Evolutionary conservation across 2,797 vertebrate genomes (phyloP).

Genomic region (Scomberomorus guttatus): DNA sequence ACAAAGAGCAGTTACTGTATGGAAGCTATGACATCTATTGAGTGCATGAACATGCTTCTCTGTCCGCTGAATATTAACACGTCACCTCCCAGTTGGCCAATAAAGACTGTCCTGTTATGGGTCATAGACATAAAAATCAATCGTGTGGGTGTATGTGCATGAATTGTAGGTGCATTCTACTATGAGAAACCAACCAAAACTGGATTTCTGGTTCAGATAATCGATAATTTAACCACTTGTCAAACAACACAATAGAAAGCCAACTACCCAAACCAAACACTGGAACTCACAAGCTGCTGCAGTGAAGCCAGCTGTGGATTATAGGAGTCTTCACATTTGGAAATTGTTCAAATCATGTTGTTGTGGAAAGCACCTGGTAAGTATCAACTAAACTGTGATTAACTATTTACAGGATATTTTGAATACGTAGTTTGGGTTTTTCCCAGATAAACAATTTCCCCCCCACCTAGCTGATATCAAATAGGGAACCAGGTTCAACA

Average conservation of each 20-base stretch:
- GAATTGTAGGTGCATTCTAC: not conserved
- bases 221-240: not conserved
- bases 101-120: slow-evolving; percentile 3
- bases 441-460: not conserved
- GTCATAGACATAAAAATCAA: slow-evolving; percentile 3
- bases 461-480: not conserved
- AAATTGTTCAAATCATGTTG: slow-evolving; percentile 33
- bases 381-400: not conserved
- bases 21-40: slow-evolving; percentile 1
- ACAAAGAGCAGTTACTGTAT: slow-evolving; percentile 19
- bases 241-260: not conserved
- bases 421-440: not conserved
- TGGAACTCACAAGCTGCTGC: not conserved
- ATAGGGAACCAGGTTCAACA: slow-evolving; percentile 3
- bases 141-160: not conserved
- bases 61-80: not conserved
- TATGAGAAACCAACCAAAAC: slow-evolving; percentile 11
- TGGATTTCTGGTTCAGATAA: not conserved
- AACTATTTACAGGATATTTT: not conserved
- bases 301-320: slow-evolving; percentile 25
- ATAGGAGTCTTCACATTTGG: slow-evolving; percentile 11
- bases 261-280: not conserved
- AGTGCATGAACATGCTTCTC: slow-evolving; percentile 8
- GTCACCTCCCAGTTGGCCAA: slow-evolving; percentile 19
- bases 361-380: not conserved